Percentiles rank a stretch among this genome's conserved stretches.
These are phyloP conservation scores for Lipophrys pholis DNA, from an alignment of 2,113 vertebrate species.

Conservation along the genomic window DNA sequence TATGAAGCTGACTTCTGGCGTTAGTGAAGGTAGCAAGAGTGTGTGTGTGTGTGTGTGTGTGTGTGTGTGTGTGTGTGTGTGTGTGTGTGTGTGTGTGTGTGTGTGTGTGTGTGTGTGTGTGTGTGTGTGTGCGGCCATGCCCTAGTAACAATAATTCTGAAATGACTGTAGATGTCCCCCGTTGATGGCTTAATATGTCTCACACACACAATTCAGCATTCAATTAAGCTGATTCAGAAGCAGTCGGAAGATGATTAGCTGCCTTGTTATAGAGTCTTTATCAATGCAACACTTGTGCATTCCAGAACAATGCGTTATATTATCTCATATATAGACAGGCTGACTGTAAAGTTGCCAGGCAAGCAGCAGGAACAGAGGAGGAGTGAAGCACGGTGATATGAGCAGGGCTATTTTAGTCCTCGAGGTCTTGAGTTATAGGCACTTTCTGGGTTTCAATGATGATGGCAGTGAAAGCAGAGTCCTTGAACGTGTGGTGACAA, in stretches of 20 bases:
- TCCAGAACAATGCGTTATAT: conserved; percentile 60
- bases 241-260: conserved; percentile 13
- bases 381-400: conserved; percentile 73
- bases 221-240: conserved; percentile 9
- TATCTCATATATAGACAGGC: conserved; percentile 42
- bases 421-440: conserved; percentile 55
- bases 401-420: conserved; percentile 78
- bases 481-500: conserved; percentile 29
- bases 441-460: conserved; percentile 68
- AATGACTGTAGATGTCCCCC: neutral
- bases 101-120: no score
- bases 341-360: conserved; percentile 63
- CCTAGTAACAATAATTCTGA: conserved; percentile 28
- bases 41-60: conserved; percentile 10
- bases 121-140: neutral
- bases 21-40: conserved; percentile 40
- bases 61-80: conserved; percentile 1
- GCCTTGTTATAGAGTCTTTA: conserved; percentile 12
- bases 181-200: conserved; percentile 12
- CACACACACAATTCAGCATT: conserved; percentile 7
- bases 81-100: neutral
- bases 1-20: conserved; percentile 61
- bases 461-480: conserved; percentile 53
- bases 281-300: conserved; percentile 18
- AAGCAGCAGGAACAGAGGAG: conserved; percentile 65